A percentile compares a stretch with the other conserved stretches of the same genome.
Evolutionary conservation across 2,888 invertebrate genomes (phyloP).

Genomic region (Megastigmus dorsalis): DNA sequence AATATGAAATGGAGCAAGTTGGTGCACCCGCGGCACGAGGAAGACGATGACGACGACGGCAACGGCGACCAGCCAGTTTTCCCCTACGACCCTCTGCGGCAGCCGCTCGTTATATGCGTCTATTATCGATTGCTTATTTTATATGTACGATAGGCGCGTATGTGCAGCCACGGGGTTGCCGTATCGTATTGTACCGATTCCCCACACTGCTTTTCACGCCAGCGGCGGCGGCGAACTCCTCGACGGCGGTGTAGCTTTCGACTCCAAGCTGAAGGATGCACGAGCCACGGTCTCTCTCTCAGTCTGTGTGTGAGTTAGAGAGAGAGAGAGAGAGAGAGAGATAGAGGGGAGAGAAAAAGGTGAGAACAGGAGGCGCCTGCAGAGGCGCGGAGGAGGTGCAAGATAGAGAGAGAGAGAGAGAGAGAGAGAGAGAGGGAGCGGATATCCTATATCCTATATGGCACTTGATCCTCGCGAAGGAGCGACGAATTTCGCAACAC

Average conservation of each 20-base stretch:
- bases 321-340: background rate
- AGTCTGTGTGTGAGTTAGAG: background rate
- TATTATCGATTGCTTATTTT: background rate
- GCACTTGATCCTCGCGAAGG: no score
- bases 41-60: conserved; percentile 10
- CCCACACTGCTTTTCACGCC: no score
- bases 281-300: no score
- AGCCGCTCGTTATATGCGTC: no score
- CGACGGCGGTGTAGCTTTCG: no score
- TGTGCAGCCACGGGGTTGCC: no score
- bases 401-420: background rate
- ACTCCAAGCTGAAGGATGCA: no score
- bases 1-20: background rate
- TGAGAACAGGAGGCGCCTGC: background rate
- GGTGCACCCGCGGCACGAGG: background rate
- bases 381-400: background rate
- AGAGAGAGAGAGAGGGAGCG: background rate
- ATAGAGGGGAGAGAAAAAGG: background rate
- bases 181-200: no score
- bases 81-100: background rate
- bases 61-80: background rate
- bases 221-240: no score
- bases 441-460: no score
- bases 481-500: background rate
- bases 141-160: no score